Percentiles rank a stretch among this genome's conserved stretches.
Conservation (phyloP, 2,888 invertebrate genomes). For the Crocallis elinguaria region DNA sequence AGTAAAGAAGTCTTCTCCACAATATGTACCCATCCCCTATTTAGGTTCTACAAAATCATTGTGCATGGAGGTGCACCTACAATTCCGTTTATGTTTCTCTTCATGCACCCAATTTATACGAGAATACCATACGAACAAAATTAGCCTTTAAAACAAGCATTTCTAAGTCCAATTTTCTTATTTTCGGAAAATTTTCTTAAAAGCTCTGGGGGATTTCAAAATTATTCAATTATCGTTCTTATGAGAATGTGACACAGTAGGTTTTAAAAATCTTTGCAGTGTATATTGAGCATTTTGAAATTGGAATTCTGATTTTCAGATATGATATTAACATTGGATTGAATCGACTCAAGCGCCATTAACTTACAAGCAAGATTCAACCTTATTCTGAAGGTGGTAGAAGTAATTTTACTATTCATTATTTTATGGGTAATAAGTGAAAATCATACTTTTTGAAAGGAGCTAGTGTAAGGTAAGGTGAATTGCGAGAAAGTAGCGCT, state of each 20-base stretch:
- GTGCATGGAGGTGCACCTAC: slow-evolving; percentile 78
- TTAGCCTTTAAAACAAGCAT: slow-evolving; percentile 51
- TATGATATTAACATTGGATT: slow-evolving; percentile 52
- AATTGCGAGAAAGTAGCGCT: slow-evolving; percentile 80
- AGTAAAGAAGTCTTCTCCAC: slow-evolving; percentile 54
- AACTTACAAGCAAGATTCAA: slow-evolving; percentile 16
- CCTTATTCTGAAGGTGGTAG: neutral
- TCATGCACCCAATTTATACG: slow-evolving; percentile 67
- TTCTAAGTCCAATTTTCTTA: slow-evolving; percentile 55
- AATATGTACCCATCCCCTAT: slow-evolving; percentile 50
- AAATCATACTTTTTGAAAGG: slow-evolving; percentile 34
- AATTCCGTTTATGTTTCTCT: slow-evolving; percentile 70
- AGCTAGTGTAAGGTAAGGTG: slow-evolving; percentile 78
- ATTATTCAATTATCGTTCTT: slow-evolving; percentile 42
- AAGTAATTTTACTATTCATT: slow-evolving; percentile 39
- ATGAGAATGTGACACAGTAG: slow-evolving; percentile 33
- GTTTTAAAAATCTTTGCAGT: slow-evolving; percentile 33
- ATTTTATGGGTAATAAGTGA: slow-evolving; percentile 35
- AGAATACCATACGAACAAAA: slow-evolving; percentile 51
- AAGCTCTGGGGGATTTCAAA: slow-evolving; percentile 36
- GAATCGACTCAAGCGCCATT: slow-evolving; percentile 42
- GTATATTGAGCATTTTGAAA: slow-evolving; percentile 51
- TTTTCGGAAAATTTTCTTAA: slow-evolving; percentile 51
- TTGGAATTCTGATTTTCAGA: slow-evolving; percentile 61
- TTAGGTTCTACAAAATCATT: slow-evolving; percentile 74